phyloP scores from a whole-genome alignment of 23 tunicate genomes.

The Clavelina lepadiformis region DNA sequence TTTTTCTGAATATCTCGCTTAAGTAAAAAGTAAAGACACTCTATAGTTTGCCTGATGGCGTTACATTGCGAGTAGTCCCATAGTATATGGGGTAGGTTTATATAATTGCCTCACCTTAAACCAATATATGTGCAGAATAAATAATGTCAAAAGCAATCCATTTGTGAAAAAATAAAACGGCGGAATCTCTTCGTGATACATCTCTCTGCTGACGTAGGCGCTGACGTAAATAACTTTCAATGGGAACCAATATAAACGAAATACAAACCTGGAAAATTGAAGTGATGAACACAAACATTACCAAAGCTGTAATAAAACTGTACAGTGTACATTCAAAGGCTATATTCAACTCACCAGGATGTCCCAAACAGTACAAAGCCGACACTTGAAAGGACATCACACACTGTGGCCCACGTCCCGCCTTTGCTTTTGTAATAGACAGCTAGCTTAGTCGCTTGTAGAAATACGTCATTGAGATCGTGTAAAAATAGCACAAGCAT shows the following conservation, averaged over 20 bases:
- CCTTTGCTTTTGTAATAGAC: constrained; percentile 62
- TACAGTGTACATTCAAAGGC: background rate
- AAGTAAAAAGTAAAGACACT: too few species aligned
- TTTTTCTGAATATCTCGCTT: too few species aligned
- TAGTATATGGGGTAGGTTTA: background rate
- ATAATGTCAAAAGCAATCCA: constrained; percentile 30
- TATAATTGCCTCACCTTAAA: constrained; percentile 36
- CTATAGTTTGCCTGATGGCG: too few species aligned
- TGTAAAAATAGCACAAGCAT: constrained; percentile 59
- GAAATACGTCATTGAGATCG: constrained; percentile 65
- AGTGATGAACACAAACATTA: background rate
- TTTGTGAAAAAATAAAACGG: constrained; percentile 64
- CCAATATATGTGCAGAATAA: constrained; percentile 67
- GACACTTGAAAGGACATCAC: constrained; percentile 43
- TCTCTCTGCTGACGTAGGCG: constrained; percentile 14
- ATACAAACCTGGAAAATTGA: constrained; percentile 48
- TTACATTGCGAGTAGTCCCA: background rate
- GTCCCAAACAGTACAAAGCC: constrained; percentile 57
- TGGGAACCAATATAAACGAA: constrained; percentile 85
- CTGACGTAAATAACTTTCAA: constrained; percentile 56
- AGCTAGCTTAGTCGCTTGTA: constrained; percentile 61
- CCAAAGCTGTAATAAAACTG: background rate
- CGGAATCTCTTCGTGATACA: constrained; percentile 15
- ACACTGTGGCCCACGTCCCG: constrained; percentile 41
- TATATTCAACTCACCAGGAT: constrained; percentile 60